phyloP scores from a whole-genome alignment of 2,888 invertebrate species.

The Platynereis dumerilii region DNA sequence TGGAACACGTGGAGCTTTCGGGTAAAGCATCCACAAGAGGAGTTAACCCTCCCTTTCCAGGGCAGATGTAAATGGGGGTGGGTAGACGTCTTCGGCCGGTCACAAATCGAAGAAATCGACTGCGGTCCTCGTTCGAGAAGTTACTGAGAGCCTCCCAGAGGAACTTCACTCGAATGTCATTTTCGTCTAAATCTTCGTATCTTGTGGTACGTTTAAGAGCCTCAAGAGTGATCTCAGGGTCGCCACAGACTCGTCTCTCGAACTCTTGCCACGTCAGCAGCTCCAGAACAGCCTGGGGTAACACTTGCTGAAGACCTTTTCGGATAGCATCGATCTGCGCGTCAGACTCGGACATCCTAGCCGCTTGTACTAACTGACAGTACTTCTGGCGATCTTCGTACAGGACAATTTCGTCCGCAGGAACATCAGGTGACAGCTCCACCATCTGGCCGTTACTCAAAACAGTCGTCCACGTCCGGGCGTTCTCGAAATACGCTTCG shows the following conservation, averaged over 20 bases:
- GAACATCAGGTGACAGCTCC: slow-evolving; percentile 45
- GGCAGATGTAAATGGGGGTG: slow-evolving; percentile 58
- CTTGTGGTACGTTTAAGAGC: slow-evolving; percentile 42
- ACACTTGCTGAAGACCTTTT: slow-evolving; percentile 55
- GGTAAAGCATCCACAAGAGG: slow-evolving; percentile 56
- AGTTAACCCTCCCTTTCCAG: slow-evolving; percentile 51
- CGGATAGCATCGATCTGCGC: slow-evolving; percentile 57
- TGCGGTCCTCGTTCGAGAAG: slow-evolving; percentile 62
- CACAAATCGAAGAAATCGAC: slow-evolving; percentile 61
- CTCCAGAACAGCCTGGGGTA: slow-evolving; percentile 59
- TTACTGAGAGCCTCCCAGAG: slow-evolving; percentile 60
- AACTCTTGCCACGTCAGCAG: slow-evolving; percentile 61
- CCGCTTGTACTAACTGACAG: slow-evolving; percentile 48
- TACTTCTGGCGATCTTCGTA: slow-evolving; percentile 56
- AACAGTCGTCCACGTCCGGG: slow-evolving; percentile 40
- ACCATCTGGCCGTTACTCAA: slow-evolving; percentile 55
- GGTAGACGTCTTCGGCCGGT: slow-evolving; percentile 61
- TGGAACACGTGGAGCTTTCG: slow-evolving; percentile 63
- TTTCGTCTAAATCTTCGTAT: slow-evolving; percentile 59
- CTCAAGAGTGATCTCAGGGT: slow-evolving; percentile 59
- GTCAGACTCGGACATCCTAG: slow-evolving; percentile 55
- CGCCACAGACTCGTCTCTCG: slow-evolving; percentile 59
- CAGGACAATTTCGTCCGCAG: slow-evolving; percentile 46
- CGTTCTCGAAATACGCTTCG: slow-evolving; percentile 35
- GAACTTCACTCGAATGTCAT: slow-evolving; percentile 55